A percentile compares a stretch with the other conserved stretches of the same genome.
These are phyloP conservation scores for Bombus vancouverensis DNA, from an alignment of 1,140 invertebrate genomes.

Conservation along the genomic window DNA sequence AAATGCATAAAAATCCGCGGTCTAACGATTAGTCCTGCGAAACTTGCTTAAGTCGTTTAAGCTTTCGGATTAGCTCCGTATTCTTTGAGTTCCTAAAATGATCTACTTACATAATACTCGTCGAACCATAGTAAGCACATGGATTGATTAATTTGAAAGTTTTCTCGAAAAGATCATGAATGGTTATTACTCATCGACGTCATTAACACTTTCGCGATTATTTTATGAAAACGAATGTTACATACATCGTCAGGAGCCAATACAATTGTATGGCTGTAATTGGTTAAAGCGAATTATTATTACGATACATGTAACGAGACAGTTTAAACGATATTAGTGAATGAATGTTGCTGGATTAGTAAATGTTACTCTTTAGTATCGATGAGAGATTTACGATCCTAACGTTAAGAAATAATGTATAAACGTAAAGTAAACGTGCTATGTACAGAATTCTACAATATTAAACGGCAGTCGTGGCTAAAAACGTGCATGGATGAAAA, in stretches of 20 bases:
- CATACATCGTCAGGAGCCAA: slow-evolving; percentile 3
- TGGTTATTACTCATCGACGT: not conserved
- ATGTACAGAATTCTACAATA: slow-evolving; percentile 6
- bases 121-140: not conserved
- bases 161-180: not conserved
- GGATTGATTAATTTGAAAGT: not conserved
- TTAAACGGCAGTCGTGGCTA: not conserved
- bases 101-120: not conserved
- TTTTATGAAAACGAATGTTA: not conserved
- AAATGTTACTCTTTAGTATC: not conserved
- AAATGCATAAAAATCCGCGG: not conserved
- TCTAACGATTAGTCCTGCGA: not conserved
- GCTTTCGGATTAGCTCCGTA: not conserved
- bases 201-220: slow-evolving; percentile 33
- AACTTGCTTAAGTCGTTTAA: not conserved
- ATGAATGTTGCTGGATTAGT: not conserved
- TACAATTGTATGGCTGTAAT: not conserved
- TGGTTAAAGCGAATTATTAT: not conserved
- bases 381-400: not conserved
- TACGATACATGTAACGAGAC: too few relatives aligned
- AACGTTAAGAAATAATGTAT: not conserved
- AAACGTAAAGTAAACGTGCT: not conserved
- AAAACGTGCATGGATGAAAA: not conserved
- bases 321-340: not conserved
- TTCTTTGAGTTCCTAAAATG: not conserved